phyloP scores from a whole-genome alignment of 2,888 invertebrate species.

The Athalia rosae region DNA sequence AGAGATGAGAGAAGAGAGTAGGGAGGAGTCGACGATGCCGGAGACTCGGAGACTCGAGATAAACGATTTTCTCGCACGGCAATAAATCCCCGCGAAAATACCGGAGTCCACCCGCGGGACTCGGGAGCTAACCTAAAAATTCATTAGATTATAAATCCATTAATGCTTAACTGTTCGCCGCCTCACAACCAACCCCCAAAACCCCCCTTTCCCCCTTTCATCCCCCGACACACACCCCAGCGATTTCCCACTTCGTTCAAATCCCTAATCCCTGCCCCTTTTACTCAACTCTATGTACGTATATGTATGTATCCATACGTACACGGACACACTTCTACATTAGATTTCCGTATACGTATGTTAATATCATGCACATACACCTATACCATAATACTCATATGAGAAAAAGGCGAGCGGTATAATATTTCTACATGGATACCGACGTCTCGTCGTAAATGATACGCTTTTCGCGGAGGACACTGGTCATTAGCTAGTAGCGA shows the following conservation, averaged over 20 bases:
- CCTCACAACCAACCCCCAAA: slow-evolving; percentile 50
- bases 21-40: slow-evolving; percentile 52
- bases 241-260: slow-evolving; percentile 46
- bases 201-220: background rate
- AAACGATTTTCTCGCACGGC: slow-evolving; percentile 55
- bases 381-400: background rate
- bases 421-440: too few relatives aligned
- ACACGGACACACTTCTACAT: background rate
- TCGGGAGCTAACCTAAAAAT: slow-evolving; percentile 66
- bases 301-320: background rate
- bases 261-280: slow-evolving; percentile 42
- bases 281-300: background rate
- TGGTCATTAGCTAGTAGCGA: slow-evolving; percentile 11
- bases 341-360: background rate
- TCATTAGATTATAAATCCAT: slow-evolving; percentile 71
- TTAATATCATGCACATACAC: background rate
- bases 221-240: slow-evolving; percentile 45
- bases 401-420: too few relatives aligned
- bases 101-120: slow-evolving; percentile 56
- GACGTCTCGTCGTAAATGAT: too few relatives aligned
- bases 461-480: background rate
- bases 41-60: slow-evolving; percentile 51
- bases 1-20: slow-evolving; percentile 48
- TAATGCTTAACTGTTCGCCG: slow-evolving; percentile 66
- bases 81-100: slow-evolving; percentile 56